These are phyloP conservation scores for Drosophila villosipedis DNA, from an alignment of 2,888 invertebrate species.

Conservation along the genomic window DNA sequence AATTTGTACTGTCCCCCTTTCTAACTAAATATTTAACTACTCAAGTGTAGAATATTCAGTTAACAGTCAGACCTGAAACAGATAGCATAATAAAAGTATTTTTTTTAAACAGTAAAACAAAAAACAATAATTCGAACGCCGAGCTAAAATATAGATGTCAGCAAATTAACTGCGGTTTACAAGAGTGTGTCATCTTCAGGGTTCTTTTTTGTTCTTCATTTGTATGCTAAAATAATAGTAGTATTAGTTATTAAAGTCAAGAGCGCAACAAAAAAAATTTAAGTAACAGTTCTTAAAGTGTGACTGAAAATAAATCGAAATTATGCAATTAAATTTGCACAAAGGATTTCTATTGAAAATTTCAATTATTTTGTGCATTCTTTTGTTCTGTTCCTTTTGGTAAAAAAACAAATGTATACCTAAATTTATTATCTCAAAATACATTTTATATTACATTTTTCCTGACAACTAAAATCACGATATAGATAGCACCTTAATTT, in stretches of 20 bases:
- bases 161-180: background rate
- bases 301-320: background rate
- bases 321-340: background rate
- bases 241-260: background rate
- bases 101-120: background rate
- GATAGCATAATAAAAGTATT: background rate
- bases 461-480: background rate
- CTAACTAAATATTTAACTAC: background rate
- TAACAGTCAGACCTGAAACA: background rate
- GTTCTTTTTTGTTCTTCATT: background rate
- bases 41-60: background rate
- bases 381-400: background rate
- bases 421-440: background rate
- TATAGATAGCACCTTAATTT: background rate
- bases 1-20: no score
- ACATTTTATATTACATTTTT: background rate
- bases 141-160: no score
- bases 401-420: background rate
- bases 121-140: background rate
- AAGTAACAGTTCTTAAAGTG: background rate
- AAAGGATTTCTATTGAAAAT: background rate
- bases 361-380: background rate
- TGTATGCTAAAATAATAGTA: background rate
- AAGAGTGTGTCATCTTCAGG: background rate
- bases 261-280: background rate